Percentiles rank a stretch among this genome's conserved stretches.
These are phyloP conservation scores for Melolontha melolontha DNA, from an alignment of 2,888 invertebrate species.

Conservation along the genomic window DNA sequence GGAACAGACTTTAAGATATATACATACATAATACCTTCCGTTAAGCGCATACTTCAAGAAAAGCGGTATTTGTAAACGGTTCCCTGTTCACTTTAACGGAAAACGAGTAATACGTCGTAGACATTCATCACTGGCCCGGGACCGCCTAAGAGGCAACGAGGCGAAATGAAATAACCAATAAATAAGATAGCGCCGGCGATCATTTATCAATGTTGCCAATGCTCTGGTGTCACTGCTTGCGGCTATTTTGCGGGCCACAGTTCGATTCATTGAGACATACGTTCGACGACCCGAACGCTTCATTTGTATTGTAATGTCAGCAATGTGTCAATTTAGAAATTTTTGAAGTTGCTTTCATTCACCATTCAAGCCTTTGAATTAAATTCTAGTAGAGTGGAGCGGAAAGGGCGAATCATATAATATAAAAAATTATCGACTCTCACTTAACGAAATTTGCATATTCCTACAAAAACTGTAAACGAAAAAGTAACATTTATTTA, in stretches of 20 bases:
- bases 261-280: constrained; percentile 32
- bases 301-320: constrained; percentile 2
- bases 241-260: constrained; percentile 27
- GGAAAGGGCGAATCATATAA: no score
- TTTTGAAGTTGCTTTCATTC: neutral
- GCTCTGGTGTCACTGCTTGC: constrained; percentile 26
- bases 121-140: constrained; percentile 60
- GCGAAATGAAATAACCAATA: constrained; percentile 63
- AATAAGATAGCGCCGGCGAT: constrained; percentile 61
- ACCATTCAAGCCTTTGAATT: neutral
- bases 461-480: no score
- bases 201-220: constrained; percentile 54
- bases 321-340: neutral
- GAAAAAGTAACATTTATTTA: no score
- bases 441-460: no score
- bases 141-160: constrained; percentile 43
- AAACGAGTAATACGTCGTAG: constrained; percentile 62
- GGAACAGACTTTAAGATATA: neutral
- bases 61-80: constrained; percentile 7
- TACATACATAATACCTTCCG: neutral
- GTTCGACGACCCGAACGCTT: constrained; percentile 2
- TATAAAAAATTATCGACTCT: no score
- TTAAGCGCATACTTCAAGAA: constrained; percentile 1
- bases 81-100: constrained; percentile 52
- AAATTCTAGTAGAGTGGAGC: no score